These are phyloP conservation scores for Leucophenga maculata DNA, from an alignment of 2,888 invertebrate species.

Conservation along the genomic window DNA sequence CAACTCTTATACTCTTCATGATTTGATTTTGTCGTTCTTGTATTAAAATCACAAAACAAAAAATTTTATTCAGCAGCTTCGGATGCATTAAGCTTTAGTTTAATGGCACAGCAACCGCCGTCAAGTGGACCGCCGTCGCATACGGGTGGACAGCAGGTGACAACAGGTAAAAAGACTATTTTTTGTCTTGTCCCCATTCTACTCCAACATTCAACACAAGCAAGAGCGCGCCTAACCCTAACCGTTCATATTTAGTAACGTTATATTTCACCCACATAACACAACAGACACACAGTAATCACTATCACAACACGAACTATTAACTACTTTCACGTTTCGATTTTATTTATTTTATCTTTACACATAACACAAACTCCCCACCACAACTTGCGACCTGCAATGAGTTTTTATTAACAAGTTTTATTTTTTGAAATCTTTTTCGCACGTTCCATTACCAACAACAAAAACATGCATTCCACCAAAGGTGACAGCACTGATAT, in stretches of 20 bases:
- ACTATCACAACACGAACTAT: too few species aligned
- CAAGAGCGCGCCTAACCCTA: neutral
- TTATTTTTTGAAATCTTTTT: neutral
- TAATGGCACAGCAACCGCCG: slow-evolving; percentile 71
- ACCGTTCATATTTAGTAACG: neutral
- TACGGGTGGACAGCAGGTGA: slow-evolving; percentile 64
- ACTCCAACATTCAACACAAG: too few species aligned
- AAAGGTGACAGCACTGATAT: slow-evolving; percentile 47
- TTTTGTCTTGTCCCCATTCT: too few species aligned
- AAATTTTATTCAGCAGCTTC: slow-evolving; percentile 63
- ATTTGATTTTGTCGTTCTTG: slow-evolving; percentile 15
- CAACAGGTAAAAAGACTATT: slow-evolving; percentile 58
- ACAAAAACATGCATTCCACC: neutral
- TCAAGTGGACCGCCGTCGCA: slow-evolving; percentile 67
- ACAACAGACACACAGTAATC: too few species aligned
- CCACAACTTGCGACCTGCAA: too few species aligned
- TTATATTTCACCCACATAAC: neutral
- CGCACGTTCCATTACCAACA: slow-evolving; percentile 18
- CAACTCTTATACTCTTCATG: slow-evolving; percentile 20
- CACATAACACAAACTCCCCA: too few species aligned
- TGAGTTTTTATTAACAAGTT: too few species aligned
- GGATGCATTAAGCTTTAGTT: slow-evolving; percentile 70
- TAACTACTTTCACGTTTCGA: too few species aligned
- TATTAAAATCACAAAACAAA: slow-evolving; percentile 27
- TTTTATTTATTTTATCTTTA: too few species aligned